Percentiles rank a stretch among this genome's conserved stretches.
Evolutionary conservation across 2,888 invertebrate genomes (phyloP).

Genomic region (Troglohyphantes excavatus): DNA sequence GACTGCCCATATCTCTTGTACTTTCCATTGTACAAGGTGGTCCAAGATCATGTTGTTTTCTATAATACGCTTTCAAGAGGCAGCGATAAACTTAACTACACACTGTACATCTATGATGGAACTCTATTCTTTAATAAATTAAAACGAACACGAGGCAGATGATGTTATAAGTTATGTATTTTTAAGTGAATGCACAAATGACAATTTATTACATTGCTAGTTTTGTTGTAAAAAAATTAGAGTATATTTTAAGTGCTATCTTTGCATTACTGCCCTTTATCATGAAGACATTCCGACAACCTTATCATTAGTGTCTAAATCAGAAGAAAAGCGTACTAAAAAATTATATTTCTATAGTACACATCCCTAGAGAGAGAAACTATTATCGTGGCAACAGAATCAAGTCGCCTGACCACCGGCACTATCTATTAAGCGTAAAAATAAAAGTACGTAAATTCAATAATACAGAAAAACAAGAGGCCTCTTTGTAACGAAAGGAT

Average conservation of each 20-base stretch:
- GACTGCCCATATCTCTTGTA: constrained; percentile 29
- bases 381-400: too few relatives aligned
- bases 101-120: not conserved
- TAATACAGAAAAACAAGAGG: too few relatives aligned
- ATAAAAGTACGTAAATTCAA: too few relatives aligned
- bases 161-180: not conserved
- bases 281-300: too few relatives aligned
- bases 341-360: too few relatives aligned
- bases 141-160: not conserved
- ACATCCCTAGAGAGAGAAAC: too few relatives aligned
- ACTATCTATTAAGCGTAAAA: too few relatives aligned
- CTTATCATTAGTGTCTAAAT: not conserved
- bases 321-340: too few relatives aligned
- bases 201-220: not conserved
- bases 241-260: not conserved
- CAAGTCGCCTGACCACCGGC: too few relatives aligned
- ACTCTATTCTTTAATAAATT: not conserved
- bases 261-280: not conserved
- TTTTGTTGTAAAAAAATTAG: not conserved
- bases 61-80: constrained; percentile 54
- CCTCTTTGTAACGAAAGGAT: too few relatives aligned
- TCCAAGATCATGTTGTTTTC: constrained; percentile 79
- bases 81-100: not conserved
- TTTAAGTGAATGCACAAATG: constrained; percentile 7
- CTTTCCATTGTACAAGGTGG: constrained; percentile 74